A percentile compares a stretch with the other conserved stretches of the same genome.
Conservation (phyloP, 2,888 invertebrate species). For the Oscheius sp. region DNA sequence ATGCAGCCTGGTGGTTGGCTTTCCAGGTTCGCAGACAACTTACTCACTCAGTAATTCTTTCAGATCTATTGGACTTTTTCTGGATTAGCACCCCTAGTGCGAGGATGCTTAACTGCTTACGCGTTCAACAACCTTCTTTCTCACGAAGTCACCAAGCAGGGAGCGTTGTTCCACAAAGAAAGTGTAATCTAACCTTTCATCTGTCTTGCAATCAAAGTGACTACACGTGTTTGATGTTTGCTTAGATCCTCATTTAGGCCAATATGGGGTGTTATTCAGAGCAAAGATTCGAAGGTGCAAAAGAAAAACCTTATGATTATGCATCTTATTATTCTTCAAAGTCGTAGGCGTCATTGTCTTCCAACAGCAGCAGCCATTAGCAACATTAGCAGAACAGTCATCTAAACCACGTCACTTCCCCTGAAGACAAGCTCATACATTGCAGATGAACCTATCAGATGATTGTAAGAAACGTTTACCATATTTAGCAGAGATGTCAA, state of each 20-base stretch:
- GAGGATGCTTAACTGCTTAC: constrained; percentile 22
- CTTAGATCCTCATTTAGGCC: background rate
- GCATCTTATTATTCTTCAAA: too few species aligned
- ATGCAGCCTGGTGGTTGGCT: constrained; percentile 26
- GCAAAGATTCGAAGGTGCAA: background rate
- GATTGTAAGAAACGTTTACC: too few species aligned
- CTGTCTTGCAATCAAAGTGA: constrained; percentile 16
- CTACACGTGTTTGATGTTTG: constrained; percentile 25
- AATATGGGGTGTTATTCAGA: background rate
- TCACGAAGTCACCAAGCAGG: constrained; percentile 17
- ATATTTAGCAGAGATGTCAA: too few species aligned
- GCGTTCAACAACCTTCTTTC: constrained; percentile 30
- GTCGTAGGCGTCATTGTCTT: too few species aligned
- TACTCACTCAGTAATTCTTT: background rate
- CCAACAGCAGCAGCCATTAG: too few species aligned
- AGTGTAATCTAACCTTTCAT: constrained; percentile 3
- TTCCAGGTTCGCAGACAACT: constrained; percentile 3
- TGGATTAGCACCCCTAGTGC: constrained; percentile 24
- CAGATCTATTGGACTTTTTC: constrained; percentile 31
- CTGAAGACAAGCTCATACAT: too few species aligned
- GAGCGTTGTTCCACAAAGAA: constrained; percentile 1
- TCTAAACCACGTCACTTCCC: too few species aligned
- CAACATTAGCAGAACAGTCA: too few species aligned
- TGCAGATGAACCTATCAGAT: too few species aligned
- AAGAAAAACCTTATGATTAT: too few species aligned